A percentile compares a stretch with the other conserved stretches of the same genome.
Conservation (phyloP, 2,888 invertebrate species). For the Morpho achilles region DNA sequence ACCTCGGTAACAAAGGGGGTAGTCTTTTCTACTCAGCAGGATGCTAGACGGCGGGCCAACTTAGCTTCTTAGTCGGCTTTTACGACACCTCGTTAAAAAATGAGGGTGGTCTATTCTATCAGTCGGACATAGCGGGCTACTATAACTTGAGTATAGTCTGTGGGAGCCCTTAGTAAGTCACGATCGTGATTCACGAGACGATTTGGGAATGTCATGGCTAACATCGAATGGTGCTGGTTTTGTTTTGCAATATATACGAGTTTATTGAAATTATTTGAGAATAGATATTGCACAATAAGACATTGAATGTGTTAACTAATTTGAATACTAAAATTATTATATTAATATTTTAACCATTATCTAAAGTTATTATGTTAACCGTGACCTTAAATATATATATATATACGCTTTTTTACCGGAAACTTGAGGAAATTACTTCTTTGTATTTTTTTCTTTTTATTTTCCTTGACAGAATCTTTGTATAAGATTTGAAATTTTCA, state of each 20-base stretch:
- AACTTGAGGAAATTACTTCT: too few species aligned
- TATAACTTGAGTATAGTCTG: conserved; percentile 7
- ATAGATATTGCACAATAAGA: conserved; percentile 41
- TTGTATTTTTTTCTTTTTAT: too few species aligned
- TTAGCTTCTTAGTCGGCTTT: too few species aligned
- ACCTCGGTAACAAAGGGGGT: too few species aligned
- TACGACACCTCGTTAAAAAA: too few species aligned
- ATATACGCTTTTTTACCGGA: background rate
- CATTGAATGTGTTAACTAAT: conserved; percentile 31
- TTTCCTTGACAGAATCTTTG: too few species aligned
- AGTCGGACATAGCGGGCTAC: too few species aligned
- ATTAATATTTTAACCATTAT: too few species aligned
- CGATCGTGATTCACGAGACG: conserved; percentile 66
- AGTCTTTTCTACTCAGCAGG: too few species aligned
- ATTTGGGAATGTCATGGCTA: conserved; percentile 77
- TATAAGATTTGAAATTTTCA: too few species aligned
- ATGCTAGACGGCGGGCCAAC: too few species aligned
- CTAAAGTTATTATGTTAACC: background rate
- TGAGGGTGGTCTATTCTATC: too few species aligned
- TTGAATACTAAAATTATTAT: conserved; percentile 13
- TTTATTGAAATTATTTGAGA: conserved; percentile 38
- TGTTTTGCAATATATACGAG: conserved; percentile 49
- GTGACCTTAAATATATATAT: background rate
- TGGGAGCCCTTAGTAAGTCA: conserved; percentile 45
- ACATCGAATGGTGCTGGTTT: conserved; percentile 36